Evolutionary conservation across 2,797 vertebrate species (phyloP).

Genomic region (Alectoris magna): DNA sequence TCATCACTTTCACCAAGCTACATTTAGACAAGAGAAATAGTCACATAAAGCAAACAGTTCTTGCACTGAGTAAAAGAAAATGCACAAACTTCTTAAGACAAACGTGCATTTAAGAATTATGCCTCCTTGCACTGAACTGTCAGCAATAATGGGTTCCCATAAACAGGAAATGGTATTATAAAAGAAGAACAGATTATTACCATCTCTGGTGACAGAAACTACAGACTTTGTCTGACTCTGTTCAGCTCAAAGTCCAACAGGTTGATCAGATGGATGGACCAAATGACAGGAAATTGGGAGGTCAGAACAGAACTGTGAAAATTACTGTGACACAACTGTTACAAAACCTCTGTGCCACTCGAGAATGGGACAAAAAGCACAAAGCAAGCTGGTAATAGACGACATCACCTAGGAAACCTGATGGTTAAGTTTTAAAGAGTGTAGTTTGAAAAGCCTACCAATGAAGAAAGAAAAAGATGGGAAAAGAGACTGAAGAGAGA

Average conservation of each 20-base stretch:
- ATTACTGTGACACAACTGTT: neutral
- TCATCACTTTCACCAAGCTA: constrained; percentile 67
- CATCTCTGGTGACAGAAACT: neutral
- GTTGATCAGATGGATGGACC: neutral
- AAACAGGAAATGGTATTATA: constrained; percentile 16
- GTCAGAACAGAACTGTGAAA: neutral
- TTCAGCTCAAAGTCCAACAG: neutral
- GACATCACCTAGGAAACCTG: neutral
- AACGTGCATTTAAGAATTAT: constrained; percentile 27
- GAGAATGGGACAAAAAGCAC: neutral
- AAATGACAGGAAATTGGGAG: neutral
- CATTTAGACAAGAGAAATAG: constrained; percentile 52
- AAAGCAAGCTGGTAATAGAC: neutral
- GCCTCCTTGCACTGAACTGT: constrained; percentile 23
- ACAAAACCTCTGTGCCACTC: neutral
- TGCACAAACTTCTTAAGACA: neutral
- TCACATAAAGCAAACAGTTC: constrained; percentile 50
- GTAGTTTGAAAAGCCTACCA: neutral
- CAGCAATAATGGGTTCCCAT: constrained; percentile 16
- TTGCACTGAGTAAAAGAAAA: neutral
- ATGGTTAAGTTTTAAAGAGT: neutral
- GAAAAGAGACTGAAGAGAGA: neutral
- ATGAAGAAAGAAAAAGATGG: neutral
- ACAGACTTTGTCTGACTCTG: neutral
- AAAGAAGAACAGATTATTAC: constrained; percentile 15